A percentile compares a stretch with the other conserved stretches of the same genome.
These are phyloP conservation scores for Gobiocypris rarus DNA, from an alignment of 2,113 vertebrate species.

Conservation along the genomic window DNA sequence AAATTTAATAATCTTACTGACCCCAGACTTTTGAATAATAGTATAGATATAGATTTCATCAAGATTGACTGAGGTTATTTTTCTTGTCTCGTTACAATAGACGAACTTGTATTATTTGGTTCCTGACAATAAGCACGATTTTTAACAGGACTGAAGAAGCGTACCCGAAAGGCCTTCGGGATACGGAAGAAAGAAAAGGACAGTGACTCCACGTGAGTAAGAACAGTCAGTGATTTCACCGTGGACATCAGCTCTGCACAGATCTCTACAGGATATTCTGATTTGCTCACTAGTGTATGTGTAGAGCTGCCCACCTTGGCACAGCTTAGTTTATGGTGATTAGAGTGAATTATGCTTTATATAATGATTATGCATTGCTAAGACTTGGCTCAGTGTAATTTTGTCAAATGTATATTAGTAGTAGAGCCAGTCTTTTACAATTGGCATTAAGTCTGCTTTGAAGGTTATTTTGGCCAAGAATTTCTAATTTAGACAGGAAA, in stretches of 20 bases:
- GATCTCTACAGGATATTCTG: not conserved
- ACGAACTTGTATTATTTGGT: not conserved
- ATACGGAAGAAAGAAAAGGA: conserved; percentile 98
- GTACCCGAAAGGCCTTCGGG: conserved; percentile 95
- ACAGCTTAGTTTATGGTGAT: not conserved
- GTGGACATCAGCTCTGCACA: not conserved
- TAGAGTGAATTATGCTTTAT: not conserved
- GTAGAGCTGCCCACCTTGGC: not conserved
- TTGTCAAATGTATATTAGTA: not conserved
- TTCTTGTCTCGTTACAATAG: not conserved
- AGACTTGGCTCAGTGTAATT: not conserved
- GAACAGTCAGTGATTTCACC: not conserved
- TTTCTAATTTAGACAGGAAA: not conserved
- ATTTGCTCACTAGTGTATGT: not conserved
- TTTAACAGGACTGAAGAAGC: conserved; percentile 92
- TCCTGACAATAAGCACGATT: not conserved
- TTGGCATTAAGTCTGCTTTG: not conserved
- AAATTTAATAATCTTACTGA: not conserved
- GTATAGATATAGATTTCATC: not conserved
- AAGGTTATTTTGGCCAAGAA: not conserved
- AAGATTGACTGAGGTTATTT: not conserved
- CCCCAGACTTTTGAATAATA: not conserved
- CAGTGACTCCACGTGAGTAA: conserved; percentile 89
- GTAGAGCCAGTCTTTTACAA: not conserved
- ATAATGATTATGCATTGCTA: not conserved